A percentile compares a stretch with the other conserved stretches of the same genome.
Conservation (phyloP, 2,113 vertebrate genomes). For the Shinisaurus crocodilurus region DNA sequence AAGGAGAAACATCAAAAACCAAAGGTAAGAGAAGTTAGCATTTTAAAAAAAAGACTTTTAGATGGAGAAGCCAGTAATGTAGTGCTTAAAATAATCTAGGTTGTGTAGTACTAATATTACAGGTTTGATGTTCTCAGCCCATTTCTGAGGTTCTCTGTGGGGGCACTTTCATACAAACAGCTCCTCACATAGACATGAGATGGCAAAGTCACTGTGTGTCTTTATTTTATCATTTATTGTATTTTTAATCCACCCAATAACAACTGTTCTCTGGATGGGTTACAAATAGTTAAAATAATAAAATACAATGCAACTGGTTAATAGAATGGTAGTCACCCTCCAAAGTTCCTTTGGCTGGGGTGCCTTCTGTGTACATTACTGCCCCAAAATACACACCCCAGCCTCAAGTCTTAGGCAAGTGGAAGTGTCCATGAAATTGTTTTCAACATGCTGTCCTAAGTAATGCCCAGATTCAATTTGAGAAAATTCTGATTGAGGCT, state of each 20-base stretch:
- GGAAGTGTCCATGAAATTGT: constrained; percentile 9
- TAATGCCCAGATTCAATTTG: background rate
- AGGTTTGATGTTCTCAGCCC: background rate
- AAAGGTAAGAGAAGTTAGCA: constrained; percentile 79
- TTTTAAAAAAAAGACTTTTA: background rate
- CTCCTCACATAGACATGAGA: background rate
- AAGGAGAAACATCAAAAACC: constrained; percentile 86
- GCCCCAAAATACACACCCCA: background rate
- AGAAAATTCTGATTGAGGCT: background rate
- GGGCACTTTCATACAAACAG: background rate
- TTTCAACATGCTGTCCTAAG: background rate
- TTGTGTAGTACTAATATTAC: background rate
- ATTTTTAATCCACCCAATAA: too few relatives aligned
- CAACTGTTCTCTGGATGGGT: too few relatives aligned
- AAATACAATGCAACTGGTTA: too few relatives aligned
- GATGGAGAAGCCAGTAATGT: background rate
- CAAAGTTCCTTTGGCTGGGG: too few relatives aligned
- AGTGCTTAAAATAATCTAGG: background rate
- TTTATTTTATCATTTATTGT: too few relatives aligned
- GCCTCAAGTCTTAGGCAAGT: background rate
- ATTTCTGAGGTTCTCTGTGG: background rate
- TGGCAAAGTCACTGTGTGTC: background rate
- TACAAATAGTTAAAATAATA: too few relatives aligned
- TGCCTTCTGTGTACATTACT: background rate
- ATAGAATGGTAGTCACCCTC: too few relatives aligned